Evolutionary conservation across 2,797 vertebrate genomes (phyloP), one percentile per base, ranked within the genome.

Genomic region (Melanotaenia pygmaea): DNA sequence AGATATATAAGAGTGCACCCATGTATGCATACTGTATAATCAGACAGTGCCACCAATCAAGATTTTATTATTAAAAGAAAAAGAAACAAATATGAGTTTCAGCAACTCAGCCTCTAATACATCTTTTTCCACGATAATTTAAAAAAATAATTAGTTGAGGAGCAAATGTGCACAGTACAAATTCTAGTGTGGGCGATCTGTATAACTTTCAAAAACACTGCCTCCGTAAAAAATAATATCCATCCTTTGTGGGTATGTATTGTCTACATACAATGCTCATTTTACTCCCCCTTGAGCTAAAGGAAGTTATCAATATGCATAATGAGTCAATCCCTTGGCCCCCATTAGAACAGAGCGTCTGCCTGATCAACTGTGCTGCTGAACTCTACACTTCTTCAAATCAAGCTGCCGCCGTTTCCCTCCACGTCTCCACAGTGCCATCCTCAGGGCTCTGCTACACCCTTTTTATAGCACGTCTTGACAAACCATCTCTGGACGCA

Each of bases 351-450:
- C n/a, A 30, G 53, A 76, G 73, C 70, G 37, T 70, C 63, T 59
- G 64, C 73, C 63, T 82, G 70, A 78, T 83, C 76, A 67, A 67
- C 72, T 70, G 38, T 72, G 76, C 74, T 63, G 74, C 70, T 80
- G 59, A 76, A 81, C 76, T 84, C 73, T 59, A 45, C 84, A 54
- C 66, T 62, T 40, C 50, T 71, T 69, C 68, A 67, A 79, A 72
- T 70, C 65, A 64, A 64, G 47, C 62, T 38, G 32, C 7, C 9
- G 53, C 30, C 70, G 38, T 62, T 84, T 78, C 72, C 47, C 70
- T 91, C 62, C 74, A 80, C 22, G 84, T 86, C 87, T 89, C 89
- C 88, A 91, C 91, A 93, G 80, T 91, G 89, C 90, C 92, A 90
- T 86, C 90, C 79, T 79, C 88, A 92, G 92, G 89, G 59, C 86